Evolutionary conservation across 2,888 invertebrate genomes (phyloP).

Genomic region (Drosophila putrida): DNA sequence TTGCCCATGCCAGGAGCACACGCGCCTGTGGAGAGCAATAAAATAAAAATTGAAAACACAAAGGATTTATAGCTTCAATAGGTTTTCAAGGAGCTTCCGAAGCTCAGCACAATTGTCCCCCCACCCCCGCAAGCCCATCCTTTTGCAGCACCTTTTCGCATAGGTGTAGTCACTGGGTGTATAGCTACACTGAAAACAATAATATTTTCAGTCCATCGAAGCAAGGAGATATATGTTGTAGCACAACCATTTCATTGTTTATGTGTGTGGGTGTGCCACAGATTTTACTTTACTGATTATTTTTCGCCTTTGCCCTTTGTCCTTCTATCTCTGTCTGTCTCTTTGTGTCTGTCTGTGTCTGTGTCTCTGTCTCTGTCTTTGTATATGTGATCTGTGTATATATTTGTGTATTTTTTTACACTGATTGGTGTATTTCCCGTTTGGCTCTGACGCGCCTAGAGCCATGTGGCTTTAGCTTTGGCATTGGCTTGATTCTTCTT

Average conservation of each 20-base stretch:
- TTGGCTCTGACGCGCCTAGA: conserved; percentile 72
- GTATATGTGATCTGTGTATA: conserved; percentile 26
- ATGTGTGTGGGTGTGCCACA: conserved; percentile 68
- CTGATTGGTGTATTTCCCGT: conserved; percentile 80
- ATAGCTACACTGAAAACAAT: conserved; percentile 62
- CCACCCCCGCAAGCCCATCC: too few relatives aligned
- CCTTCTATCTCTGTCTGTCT: background rate
- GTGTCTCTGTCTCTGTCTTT: background rate
- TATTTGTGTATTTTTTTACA: conserved; percentile 65
- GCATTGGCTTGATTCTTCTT: conserved; percentile 34
- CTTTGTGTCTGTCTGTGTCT: background rate
- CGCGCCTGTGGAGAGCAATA: conserved; percentile 76
- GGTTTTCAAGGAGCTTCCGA: conserved; percentile 78
- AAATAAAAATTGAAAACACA: conserved; percentile 83
- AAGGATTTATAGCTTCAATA: conserved; percentile 82
- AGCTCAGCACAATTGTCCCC: conserved; percentile 64
- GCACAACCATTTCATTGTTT: conserved; percentile 68
- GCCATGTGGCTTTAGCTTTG: conserved; percentile 71
- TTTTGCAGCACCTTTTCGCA: conserved; percentile 1
- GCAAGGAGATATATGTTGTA: conserved; percentile 54
- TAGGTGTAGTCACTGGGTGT: conserved; percentile 7
- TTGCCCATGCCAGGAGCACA: conserved; percentile 38
- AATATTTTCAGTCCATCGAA: conserved; percentile 64
- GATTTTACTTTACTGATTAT: conserved; percentile 77
- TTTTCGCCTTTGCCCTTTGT: conserved; percentile 65